These are phyloP conservation scores for Aspidiotus rigidus DNA, from an alignment of 2,888 invertebrate genomes.

Conservation along the genomic window DNA sequence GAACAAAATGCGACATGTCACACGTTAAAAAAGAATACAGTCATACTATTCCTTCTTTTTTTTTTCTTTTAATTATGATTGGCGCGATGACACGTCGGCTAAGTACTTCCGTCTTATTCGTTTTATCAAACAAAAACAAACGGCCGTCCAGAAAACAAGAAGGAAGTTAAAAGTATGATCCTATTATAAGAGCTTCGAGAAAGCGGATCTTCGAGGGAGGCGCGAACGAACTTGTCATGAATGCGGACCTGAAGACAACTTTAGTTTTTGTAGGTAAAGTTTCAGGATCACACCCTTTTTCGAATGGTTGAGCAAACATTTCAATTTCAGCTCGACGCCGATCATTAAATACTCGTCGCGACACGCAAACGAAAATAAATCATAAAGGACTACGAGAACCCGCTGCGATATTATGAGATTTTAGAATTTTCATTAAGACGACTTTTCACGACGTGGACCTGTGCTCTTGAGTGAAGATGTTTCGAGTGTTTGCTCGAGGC, in stretches of 20 bases:
- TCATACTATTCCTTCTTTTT: neutral
- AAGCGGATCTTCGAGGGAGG: too few species aligned
- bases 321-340: too few species aligned
- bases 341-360: neutral
- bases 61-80: neutral
- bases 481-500: conserved; percentile 2
- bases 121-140: too few species aligned
- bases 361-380: neutral
- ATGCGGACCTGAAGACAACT: too few species aligned
- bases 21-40: neutral
- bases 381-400: neutral
- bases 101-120: neutral
- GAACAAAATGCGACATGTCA: neutral
- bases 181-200: too few species aligned
- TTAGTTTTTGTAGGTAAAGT: too few species aligned
- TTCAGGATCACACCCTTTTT: too few species aligned
- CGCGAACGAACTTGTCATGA: too few species aligned
- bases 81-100: neutral
- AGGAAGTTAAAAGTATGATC: too few species aligned
- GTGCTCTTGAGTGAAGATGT: neutral
- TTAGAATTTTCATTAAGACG: neutral
- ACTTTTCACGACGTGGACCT: neutral
- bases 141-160: too few species aligned
- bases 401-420: conserved; percentile 2
- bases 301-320: too few species aligned